Base-by-base conservation (phyloP, 2,888 invertebrate genomes). In the Seira sanloemensis region DNA sequence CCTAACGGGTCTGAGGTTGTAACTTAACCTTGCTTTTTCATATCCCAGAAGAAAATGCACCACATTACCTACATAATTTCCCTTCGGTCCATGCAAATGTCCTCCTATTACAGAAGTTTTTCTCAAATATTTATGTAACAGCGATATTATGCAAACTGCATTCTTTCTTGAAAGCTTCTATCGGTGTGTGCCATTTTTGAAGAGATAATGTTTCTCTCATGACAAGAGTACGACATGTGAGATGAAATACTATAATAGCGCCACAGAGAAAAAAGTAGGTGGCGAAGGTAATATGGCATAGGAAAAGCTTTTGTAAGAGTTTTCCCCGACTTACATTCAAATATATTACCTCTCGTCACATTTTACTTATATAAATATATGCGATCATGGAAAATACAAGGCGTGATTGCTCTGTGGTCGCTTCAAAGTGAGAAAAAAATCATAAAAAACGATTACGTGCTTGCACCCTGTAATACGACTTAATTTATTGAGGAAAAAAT, bases 1-100 rank as follows among this genome's bases (percentile, higher is more conserved):
- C 9, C 79, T 79, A 79, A 79, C 79, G 79, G 79, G 50, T 79
- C 27, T 79, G 79, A 79, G 79, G 79, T 72, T 73, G 79, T 79
- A 79, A 79, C 79, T 79, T 79, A 79, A 79, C 79, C 79, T 79
- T 79, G 79, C 27, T 74, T 50, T 18, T n/a, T 50, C 16, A 18
- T 50, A 50, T 16, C 16, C 16, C 12, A 7, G 50, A n/a, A n/a
- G n/a, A n/a, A n/a, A n/a, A n/a, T 2, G 50, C 50, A 7, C 50
- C 50, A 7, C 16, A 50, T 18, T 50, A 50, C 16, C 16, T 50
- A 50, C n/a, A n/a, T n/a, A n/a, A n/a, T n/a, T n/a, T 7, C 50
- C 16, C 37, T 50, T 2, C 2, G n/a, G 5, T 50, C 2, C 16
- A 50, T 50, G 50, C 12, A n/a, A n/a, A 50, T 50, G 2, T 50